Evolutionary conservation across 2,888 invertebrate genomes (phyloP), one percentile per base, ranked within the genome.

Genomic region (Hydropsyche betteni): DNA sequence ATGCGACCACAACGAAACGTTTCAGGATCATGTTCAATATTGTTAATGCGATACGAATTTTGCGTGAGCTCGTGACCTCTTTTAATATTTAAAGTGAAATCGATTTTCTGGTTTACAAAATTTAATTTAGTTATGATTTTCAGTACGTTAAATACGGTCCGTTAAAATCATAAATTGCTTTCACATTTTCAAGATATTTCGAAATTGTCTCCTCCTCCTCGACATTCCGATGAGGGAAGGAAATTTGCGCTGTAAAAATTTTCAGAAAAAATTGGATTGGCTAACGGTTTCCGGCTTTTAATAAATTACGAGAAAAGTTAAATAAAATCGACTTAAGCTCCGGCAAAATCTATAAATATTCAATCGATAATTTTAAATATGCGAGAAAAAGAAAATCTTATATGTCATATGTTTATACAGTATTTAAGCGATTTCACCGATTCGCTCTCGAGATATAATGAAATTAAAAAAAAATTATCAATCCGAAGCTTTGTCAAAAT

Each of bases 101-200:
- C 64, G n/a, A 64, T 64, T 44, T 64, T 36, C 36, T 10, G 64
- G 64, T 34, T 33, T 12, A 0, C 44, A 10, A 44, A 44, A 44
- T 44, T 8, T 33, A 64, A 64, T 64, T 64, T 36, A n/a, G 36
- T 64, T 36, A 55, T 55, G 34, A 64, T 36, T 70, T 70, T 70
- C 52, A 53, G 70, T 70, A 70, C 70, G 33, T 70, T 70, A 70
- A 70, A 70, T 38, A n/a, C 70, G 70, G 69, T 75, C 69, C 58
- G 69, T 69, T 70, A 69, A 70, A 70, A 69, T 55, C 44, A 69
- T 69, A 75, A 70, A 75, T 75, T 75, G 61, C 55, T 69, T 69
- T 69, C 38, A 70, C 69, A 75, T 69, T 75, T 69, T 53, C 50
- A 44, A 44, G 36, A 38, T 69, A 58, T 14, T 75, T 69, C 55